A percentile compares a stretch with the other conserved stretches of the same genome.
These are phyloP conservation scores for Phalacrocorax aristotelis DNA, from an alignment of 2,113 vertebrate genomes.

Conservation along the genomic window DNA sequence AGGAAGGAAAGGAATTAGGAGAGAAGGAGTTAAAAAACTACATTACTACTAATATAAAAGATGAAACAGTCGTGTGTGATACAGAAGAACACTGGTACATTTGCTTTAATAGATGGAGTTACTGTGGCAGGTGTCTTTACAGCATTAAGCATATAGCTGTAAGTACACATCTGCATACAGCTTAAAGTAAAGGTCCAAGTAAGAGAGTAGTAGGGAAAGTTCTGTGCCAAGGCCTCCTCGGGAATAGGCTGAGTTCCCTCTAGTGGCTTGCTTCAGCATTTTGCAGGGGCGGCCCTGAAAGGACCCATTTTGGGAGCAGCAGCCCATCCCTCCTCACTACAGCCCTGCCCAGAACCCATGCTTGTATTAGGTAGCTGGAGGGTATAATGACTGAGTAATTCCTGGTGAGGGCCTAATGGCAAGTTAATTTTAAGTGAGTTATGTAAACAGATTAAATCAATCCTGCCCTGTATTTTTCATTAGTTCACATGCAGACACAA, in stretches of 20 bases:
- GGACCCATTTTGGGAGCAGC: background rate
- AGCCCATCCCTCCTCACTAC: background rate
- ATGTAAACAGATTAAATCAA: slow-evolving; percentile 33
- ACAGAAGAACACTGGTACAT: background rate
- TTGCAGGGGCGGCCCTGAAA: rapidly evolving
- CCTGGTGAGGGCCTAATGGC: slow-evolving; percentile 8
- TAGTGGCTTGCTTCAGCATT: background rate
- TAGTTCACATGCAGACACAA: background rate
- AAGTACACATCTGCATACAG: rapidly evolving
- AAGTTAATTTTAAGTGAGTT: slow-evolving; percentile 26
- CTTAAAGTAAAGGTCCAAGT: background rate
- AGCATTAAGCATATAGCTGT: rapidly evolving
- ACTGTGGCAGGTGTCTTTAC: background rate
- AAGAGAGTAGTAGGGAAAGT: rapidly evolving
- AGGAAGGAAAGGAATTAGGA: background rate
- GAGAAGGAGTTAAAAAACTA: background rate
- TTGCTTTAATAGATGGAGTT: background rate
- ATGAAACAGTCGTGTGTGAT: rapidly evolving
- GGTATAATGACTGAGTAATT: background rate
- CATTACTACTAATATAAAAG: background rate
- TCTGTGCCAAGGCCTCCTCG: rapidly evolving
- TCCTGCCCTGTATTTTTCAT: background rate
- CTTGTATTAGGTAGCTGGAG: background rate
- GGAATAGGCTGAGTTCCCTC: background rate
- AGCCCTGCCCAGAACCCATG: background rate